A percentile compares a stretch with the other conserved stretches of the same genome.
Evolutionary conservation across 1,140 invertebrate species (phyloP).

Genomic region (Rhagoletis pomonella): DNA sequence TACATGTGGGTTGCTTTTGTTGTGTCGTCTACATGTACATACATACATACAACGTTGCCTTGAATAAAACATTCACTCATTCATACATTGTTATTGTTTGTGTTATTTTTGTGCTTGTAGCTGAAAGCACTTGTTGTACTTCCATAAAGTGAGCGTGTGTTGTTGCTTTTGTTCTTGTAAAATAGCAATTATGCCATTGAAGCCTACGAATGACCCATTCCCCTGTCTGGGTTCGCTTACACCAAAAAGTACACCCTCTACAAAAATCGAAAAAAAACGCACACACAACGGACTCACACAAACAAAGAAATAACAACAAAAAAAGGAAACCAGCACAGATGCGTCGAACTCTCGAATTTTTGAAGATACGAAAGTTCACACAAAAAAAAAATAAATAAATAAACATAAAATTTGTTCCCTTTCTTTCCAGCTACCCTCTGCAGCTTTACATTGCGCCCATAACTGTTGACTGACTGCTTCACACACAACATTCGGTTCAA

Average conservation of each 20-base stretch:
- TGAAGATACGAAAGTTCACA: constrained; percentile 12
- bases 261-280: background rate
- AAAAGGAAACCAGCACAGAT: constrained; percentile 36
- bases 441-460: background rate
- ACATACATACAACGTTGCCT: background rate
- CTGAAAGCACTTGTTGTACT: constrained; percentile 49
- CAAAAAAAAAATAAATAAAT: background rate
- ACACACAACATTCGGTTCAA: background rate
- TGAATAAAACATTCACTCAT: constrained; percentile 32
- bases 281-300: too few species aligned
- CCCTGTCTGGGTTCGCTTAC: background rate
- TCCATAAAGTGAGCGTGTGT: background rate
- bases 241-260: background rate
- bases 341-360: background rate
- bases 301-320: background rate
- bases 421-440: background rate
- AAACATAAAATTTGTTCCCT: background rate
- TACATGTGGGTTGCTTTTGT: background rate
- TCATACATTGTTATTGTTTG: constrained; percentile 49
- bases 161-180: constrained; percentile 60
- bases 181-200: constrained; percentile 73
- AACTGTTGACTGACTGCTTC: background rate
- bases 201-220: constrained; percentile 22
- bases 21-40: background rate
- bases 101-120: constrained; percentile 22